Evolutionary conservation across 2,797 vertebrate genomes (phyloP).

Genomic region (Pampus argenteus): DNA sequence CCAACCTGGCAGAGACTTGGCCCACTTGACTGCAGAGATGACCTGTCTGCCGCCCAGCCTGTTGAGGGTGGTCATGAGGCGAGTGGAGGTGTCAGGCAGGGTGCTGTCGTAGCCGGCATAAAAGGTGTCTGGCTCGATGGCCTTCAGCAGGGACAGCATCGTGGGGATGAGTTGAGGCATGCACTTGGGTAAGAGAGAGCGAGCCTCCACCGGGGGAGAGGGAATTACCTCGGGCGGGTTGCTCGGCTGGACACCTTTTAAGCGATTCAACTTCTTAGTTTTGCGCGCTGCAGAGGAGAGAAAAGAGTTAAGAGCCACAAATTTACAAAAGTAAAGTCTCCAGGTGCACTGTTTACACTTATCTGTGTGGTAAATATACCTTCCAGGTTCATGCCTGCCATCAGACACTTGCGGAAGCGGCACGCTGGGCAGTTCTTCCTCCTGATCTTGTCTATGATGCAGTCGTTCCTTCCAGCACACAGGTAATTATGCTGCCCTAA

Average conservation of each 20-base stretch:
- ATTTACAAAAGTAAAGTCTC: neutral
- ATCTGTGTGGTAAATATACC: constrained; percentile 79
- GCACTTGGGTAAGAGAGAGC: constrained; percentile 89
- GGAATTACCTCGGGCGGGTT: constrained; percentile 72
- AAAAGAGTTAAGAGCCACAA: neutral
- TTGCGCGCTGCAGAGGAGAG: constrained; percentile 88
- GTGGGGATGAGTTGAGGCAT: constrained; percentile 95
- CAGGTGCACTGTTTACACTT: neutral
- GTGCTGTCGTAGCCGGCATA: constrained; percentile 94
- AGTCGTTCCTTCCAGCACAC: constrained; percentile 98
- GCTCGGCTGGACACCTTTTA: constrained; percentile 86
- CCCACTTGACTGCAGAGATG: constrained; percentile 97
- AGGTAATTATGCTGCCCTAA: constrained; percentile 99
- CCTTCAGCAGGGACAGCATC: constrained; percentile 94
- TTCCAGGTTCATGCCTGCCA: constrained; percentile 99
- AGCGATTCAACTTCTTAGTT: constrained; percentile 92
- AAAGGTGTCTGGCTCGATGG: constrained; percentile 96
- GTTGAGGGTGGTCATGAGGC: constrained; percentile 96
- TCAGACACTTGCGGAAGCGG: constrained; percentile 97
- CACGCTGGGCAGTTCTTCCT: constrained; percentile 99
- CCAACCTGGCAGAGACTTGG: constrained; percentile 96
- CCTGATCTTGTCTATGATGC: constrained; percentile 99
- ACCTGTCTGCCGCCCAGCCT: constrained; percentile 95
- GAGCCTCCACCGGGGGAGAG: constrained; percentile 68
- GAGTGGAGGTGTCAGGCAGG: constrained; percentile 91